Conservation (phyloP, 2,113 vertebrate genomes). For the Megaleporinus macrocephalus region DNA sequence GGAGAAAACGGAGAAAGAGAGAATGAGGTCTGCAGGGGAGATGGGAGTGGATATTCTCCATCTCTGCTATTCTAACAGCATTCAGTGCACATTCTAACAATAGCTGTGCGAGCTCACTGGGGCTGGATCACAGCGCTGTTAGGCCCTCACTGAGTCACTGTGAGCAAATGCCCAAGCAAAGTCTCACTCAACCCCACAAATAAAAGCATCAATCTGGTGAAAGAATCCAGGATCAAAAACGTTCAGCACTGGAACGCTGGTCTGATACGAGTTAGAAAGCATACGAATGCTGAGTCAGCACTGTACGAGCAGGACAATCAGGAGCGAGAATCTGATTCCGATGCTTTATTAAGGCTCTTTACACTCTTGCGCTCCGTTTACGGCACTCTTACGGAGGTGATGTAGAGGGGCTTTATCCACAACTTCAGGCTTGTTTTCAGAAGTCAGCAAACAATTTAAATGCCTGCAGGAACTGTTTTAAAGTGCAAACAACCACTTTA, state of each 20-base stretch:
- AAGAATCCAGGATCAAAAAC: neutral
- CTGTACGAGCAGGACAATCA: neutral
- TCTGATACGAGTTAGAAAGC: neutral
- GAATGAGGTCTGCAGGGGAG: slow-evolving; percentile 27
- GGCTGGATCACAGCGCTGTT: slow-evolving; percentile 21
- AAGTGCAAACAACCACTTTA: too few species aligned
- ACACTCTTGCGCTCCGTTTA: too few species aligned
- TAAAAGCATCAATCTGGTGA: neutral
- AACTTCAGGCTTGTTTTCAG: too few species aligned
- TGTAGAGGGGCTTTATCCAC: too few species aligned
- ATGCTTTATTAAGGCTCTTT: too few species aligned
- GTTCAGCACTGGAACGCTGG: neutral
- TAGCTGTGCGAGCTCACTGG: neutral
- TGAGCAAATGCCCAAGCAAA: slow-evolving; percentile 5
- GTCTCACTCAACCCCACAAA: neutral
- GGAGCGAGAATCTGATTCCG: neutral
- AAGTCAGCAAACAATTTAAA: too few species aligned
- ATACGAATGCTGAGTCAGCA: neutral
- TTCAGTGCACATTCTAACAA: slow-evolving; percentile 10
- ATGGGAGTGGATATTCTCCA: slow-evolving; percentile 12
- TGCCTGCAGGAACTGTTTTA: too few species aligned
- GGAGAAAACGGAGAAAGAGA: slow-evolving; percentile 22
- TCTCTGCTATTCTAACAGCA: slow-evolving; percentile 13
- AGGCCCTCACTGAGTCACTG: slow-evolving; percentile 1
- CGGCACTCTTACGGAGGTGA: too few species aligned